Percentiles rank a stretch among this genome's conserved stretches.
These are phyloP conservation scores for Morone saxatilis DNA, from an alignment of 2,113 vertebrate species.

Conservation along the genomic window DNA sequence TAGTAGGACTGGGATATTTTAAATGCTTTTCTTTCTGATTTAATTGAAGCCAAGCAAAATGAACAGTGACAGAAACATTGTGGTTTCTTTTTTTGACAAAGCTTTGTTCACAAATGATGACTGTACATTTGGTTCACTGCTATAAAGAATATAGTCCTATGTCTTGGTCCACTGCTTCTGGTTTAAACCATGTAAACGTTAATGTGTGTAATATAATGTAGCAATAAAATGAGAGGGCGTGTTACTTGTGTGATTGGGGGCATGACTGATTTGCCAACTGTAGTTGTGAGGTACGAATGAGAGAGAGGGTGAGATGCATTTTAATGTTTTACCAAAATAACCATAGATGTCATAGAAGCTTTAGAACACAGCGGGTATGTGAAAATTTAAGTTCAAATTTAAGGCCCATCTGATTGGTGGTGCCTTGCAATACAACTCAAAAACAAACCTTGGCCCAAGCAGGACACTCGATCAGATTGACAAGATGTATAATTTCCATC, in stretches of 20 bases:
- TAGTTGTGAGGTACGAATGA: not conserved
- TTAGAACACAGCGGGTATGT: not conserved
- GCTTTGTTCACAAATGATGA: constrained; percentile 53
- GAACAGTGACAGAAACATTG: constrained; percentile 43
- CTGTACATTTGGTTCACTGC: constrained; percentile 40
- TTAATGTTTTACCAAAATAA: not conserved
- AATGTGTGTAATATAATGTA: constrained; percentile 13
- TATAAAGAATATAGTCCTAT: not conserved
- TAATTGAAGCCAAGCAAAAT: constrained; percentile 58
- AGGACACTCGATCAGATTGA: not conserved
- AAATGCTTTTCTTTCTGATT: constrained; percentile 50
- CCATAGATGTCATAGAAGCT: not conserved
- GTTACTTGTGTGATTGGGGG: not conserved
- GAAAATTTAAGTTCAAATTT: not conserved
- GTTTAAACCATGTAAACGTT: constrained; percentile 11
- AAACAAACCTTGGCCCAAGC: not conserved
- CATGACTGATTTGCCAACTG: not conserved
- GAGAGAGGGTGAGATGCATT: too few species aligned
- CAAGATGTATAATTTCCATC: not conserved
- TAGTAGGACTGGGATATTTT: constrained; percentile 16
- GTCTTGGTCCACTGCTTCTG: not conserved
- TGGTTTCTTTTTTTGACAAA: constrained; percentile 46
- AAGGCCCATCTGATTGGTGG: not conserved
- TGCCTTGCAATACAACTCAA: not conserved
- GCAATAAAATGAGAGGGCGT: not conserved